phyloP scores from a whole-genome alignment of 2,113 vertebrate species.

The Sinocyclocheilus maitianheensis region DNA sequence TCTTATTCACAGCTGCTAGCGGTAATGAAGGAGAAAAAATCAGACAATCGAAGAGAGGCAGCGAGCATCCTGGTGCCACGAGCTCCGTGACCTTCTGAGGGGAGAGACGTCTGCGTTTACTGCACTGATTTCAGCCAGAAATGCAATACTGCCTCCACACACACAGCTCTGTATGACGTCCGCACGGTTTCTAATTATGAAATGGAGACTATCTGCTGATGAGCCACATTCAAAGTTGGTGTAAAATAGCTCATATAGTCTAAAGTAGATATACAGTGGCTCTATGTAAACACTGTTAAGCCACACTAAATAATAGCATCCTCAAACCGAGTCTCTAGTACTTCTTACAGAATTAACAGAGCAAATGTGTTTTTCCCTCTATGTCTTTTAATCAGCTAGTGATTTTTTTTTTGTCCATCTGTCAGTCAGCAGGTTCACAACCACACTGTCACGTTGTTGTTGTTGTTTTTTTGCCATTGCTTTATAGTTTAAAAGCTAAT shows the following conservation, averaged over 20 bases:
- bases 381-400: not conserved
- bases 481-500: too few species aligned
- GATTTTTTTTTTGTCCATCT: not conserved
- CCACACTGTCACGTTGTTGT: too few species aligned
- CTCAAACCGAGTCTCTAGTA: not conserved
- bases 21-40: conserved; percentile 81
- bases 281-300: not conserved
- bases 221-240: not conserved
- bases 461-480: too few species aligned
- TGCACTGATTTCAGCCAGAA: not conserved
- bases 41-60: conserved; percentile 73
- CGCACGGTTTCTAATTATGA: not conserved
- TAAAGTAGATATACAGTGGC: not conserved
- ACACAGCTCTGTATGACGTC: not conserved
- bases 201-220: not conserved
- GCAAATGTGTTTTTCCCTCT: not conserved
- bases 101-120: not conserved
- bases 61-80: conserved; percentile 72
- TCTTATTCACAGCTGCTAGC: conserved; percentile 84
- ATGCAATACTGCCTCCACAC: not conserved
- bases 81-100: conserved; percentile 76
- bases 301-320: not conserved
- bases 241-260: not conserved
- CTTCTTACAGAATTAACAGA: not conserved
- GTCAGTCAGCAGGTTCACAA: not conserved